Evolutionary conservation across 1,140 invertebrate species (phyloP), one percentile per base, ranked within the genome.

Genomic region (Diorhabda carinulata): DNA sequence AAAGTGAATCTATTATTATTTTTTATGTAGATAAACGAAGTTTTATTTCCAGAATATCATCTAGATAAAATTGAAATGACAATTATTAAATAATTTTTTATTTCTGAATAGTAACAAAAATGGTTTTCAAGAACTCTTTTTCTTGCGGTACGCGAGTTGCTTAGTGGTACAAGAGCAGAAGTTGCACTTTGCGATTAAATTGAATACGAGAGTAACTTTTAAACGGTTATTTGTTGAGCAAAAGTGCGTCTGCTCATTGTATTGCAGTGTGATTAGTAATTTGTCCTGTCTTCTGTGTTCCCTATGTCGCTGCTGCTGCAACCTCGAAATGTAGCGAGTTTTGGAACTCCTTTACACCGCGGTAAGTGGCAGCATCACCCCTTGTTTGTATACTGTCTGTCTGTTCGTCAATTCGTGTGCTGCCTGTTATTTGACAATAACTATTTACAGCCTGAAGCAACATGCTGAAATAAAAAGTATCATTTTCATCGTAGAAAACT

Each of bases 261-360:
- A 84, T 86, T 86, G 84, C 84, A 84, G 86, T 86, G 82, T 87
- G 85, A 83, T 86, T 87, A 87, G 86, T 67, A 87, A 87, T 87
- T 88, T 87, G 86, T 87, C 86, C 86, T 87, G 85, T 87, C 85
- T 88, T 88, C 83, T 88, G 87, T 88, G 87, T 88, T 87, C 87
- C 87, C 87, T 88, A 87, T 88, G 87, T 86, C 86, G 85, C 86
- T 85, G 84, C 83, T 85, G 85, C 86, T 85, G 84, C 83, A 84
- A 84, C 84, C 86, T 74, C 84, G 84, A 85, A 86, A 76, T 79
- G 85, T 93, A 95, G 93, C 92, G 91, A 92, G 90, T 95, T 94
- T 92, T 95, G 93, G 93, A 94, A 91, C 90, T 94, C 91, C 89
- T 95, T 95, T 92, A 92, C 91, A 90, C 92, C 92, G 90, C 91